Conservation (phyloP, 2,113 vertebrate species). For the Phrynocephalus versicolor region DNA sequence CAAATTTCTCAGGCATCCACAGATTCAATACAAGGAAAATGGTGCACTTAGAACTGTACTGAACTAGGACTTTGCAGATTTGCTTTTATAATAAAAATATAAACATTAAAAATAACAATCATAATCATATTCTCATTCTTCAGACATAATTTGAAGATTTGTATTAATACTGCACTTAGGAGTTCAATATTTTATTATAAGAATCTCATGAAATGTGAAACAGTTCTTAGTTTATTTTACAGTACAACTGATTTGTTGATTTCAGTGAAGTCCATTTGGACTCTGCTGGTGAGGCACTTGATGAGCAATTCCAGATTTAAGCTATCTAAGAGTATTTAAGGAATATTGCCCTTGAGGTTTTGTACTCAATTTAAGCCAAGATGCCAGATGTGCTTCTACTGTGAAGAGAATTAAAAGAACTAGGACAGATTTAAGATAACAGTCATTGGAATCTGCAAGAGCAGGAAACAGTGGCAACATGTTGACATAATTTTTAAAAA, state of each 20-base stretch:
- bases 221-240: not conserved
- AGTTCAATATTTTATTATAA: not conserved
- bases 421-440: not conserved
- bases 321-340: not conserved
- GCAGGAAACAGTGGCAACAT: not conserved
- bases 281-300: not conserved
- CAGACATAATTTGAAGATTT: not conserved
- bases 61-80: not conserved
- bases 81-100: not conserved
- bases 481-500: not conserved
- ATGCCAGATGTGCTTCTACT: not conserved
- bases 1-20: not conserved
- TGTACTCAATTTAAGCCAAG: not conserved
- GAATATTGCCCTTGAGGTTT: not conserved
- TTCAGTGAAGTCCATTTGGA: not conserved
- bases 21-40: not conserved
- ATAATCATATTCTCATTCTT: too few relatives aligned
- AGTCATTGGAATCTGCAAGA: not conserved
- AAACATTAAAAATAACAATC: not conserved
- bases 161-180: not conserved
- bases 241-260: not conserved
- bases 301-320: not conserved
- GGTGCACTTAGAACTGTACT: not conserved
- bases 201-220: not conserved
- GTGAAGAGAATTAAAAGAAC: conserved; percentile 1